Evolutionary conservation across 2,797 vertebrate genomes (phyloP).

Genomic region (Gila robusta): DNA sequence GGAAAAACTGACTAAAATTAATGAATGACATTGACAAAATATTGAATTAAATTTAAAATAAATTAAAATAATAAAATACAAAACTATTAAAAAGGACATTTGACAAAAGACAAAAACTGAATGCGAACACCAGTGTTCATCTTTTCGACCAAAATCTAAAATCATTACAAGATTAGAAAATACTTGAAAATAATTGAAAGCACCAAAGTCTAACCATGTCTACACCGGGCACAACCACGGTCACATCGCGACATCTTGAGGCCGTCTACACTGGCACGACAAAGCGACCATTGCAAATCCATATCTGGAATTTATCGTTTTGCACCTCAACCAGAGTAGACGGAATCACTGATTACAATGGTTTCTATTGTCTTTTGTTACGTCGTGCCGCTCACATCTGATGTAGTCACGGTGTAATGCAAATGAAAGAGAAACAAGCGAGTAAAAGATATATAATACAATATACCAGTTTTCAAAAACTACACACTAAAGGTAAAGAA

Average conservation of each 20-base stretch:
- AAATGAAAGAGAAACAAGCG: background rate
- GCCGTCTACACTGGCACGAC: background rate
- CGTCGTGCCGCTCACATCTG: background rate
- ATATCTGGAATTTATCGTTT: background rate
- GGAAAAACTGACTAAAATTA: background rate
- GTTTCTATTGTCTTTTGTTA: background rate
- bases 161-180: background rate
- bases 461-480: background rate
- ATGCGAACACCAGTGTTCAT: background rate
- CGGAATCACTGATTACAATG: background rate
- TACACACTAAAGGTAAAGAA: background rate
- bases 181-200: background rate
- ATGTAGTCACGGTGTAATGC: background rate
- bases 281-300: background rate
- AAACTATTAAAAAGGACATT: background rate
- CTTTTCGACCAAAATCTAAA: background rate
- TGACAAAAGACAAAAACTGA: background rate
- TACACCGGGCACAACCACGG: background rate
- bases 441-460: background rate
- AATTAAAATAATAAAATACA: background rate
- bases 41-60: too few relatives aligned
- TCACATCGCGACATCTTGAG: background rate
- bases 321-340: background rate
- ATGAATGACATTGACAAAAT: background rate
- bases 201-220: background rate